phyloP scores from a whole-genome alignment of 1,140 invertebrate species.

The Drosophila pseudoobscura region DNA sequence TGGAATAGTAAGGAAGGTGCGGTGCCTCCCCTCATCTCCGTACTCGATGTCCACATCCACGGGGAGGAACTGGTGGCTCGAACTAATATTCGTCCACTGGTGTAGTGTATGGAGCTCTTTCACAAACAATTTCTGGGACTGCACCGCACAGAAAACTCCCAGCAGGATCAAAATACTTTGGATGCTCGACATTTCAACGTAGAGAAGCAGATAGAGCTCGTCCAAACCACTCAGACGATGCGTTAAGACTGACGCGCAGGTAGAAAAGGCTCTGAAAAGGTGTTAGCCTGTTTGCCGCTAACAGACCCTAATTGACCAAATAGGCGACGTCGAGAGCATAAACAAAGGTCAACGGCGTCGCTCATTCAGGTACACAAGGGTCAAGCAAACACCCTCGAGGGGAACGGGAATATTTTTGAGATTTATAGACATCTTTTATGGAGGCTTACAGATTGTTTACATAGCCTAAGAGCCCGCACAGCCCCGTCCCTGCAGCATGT shows the following conservation, averaged over 20 bases:
- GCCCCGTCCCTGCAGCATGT: slow-evolving; percentile 43
- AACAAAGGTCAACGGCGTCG: slow-evolving; percentile 45
- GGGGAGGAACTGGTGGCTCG: slow-evolving; percentile 88
- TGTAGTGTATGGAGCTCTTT: slow-evolving; percentile 72
- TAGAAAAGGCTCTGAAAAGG: slow-evolving; percentile 33
- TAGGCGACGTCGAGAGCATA: slow-evolving; percentile 15
- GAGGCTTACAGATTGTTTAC: slow-evolving; percentile 62
- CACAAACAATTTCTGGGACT: slow-evolving; percentile 38
- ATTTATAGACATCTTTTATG: slow-evolving; percentile 69
- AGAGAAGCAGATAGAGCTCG: slow-evolving; percentile 25
- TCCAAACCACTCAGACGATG: slow-evolving; percentile 55
- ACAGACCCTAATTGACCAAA: slow-evolving; percentile 62
- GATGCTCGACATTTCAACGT: slow-evolving; percentile 12
- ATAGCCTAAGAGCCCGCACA: slow-evolving; percentile 56
- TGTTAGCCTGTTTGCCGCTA: slow-evolving; percentile 10
- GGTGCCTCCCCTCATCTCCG: slow-evolving; percentile 83
- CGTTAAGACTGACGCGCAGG: slow-evolving; percentile 53
- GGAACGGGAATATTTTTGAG: slow-evolving; percentile 39
- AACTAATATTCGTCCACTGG: slow-evolving; percentile 85
- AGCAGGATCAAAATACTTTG: slow-evolving; percentile 29
- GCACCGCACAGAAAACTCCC: slow-evolving; percentile 10
- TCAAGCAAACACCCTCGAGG: slow-evolving; percentile 44
- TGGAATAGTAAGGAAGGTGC: slow-evolving; percentile 88
- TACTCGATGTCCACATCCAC: slow-evolving; percentile 89
- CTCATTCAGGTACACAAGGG: slow-evolving; percentile 42